Evolutionary conservation across 2,888 invertebrate species (phyloP).

Genomic region (Morpho helenor): DNA sequence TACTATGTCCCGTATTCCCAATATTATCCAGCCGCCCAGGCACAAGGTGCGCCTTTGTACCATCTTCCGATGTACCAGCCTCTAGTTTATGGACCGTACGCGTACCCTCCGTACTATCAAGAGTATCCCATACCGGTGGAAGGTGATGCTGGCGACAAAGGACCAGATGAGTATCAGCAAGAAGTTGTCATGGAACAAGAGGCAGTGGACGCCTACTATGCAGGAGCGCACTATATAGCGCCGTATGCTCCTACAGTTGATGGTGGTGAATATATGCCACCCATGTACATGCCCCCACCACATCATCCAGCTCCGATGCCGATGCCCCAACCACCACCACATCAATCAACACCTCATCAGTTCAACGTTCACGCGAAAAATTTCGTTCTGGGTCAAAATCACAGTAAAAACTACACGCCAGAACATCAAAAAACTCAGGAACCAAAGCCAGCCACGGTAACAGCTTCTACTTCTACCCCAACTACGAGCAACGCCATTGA

Average conservation of each 20-base stretch:
- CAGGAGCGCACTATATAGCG: conserved; percentile 58
- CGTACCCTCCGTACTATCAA: conserved; percentile 69
- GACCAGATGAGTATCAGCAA: conserved; percentile 66
- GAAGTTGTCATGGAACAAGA: conserved; percentile 74
- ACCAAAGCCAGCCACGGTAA: conserved; percentile 38
- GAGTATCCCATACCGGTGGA: conserved; percentile 71
- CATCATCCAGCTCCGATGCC: conserved; percentile 55
- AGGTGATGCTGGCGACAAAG: conserved; percentile 61
- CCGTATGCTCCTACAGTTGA: conserved; percentile 64
- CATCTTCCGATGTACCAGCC: conserved; percentile 75
- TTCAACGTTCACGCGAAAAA: conserved; percentile 75
- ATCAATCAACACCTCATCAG: conserved; percentile 58
- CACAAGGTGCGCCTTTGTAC: conserved; percentile 75
- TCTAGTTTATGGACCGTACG: conserved; percentile 64
- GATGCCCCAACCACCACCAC: conserved; percentile 52
- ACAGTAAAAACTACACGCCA: conserved; percentile 42
- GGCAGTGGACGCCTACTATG: conserved; percentile 70
- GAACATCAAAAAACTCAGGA: conserved; percentile 45
- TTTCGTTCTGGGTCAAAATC: conserved; percentile 66
- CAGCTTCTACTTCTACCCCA: conserved; percentile 40
- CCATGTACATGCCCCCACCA: conserved; percentile 63
- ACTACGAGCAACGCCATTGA: conserved; percentile 44
- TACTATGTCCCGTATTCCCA: conserved; percentile 71
- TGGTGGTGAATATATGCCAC: conserved; percentile 62
- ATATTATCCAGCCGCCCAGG: conserved; percentile 72